Base-by-base conservation (phyloP, 2,113 vertebrate species). In the Thalassoma bifasciatum region DNA sequence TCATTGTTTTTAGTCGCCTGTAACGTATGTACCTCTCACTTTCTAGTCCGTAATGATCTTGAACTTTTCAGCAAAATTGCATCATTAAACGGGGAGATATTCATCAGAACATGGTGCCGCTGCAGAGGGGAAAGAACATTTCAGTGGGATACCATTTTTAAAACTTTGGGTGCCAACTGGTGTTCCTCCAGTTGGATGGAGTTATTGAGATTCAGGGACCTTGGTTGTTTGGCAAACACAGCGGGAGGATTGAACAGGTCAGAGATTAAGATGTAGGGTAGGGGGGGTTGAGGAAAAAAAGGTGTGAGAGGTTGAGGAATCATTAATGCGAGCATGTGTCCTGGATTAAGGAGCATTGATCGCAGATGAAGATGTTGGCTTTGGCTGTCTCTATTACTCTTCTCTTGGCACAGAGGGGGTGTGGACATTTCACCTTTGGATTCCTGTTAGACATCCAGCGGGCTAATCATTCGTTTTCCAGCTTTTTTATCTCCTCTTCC, bases 331-430 rank as follows among this genome's bases (percentile, higher is more conserved):
- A 26, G 61, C 38, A 10, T 63, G 84, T 60, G 42, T 86, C 77
- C 75, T 34, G 84, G 87, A 88, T 88, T 88, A 88, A 62, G 38
- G 64, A 49, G 40, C 54, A 87, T 92, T 78, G 85, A 91, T 88
- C 66, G 57, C 5, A 56, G 62, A 70, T 69, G 77, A 75, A 65
- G 62, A 72, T 66, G 80, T 72, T 69, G 76, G 80, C 75, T 85
- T 89, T 87, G 59, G 49, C 71, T 89, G 75, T 85, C 78, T 84
- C 77, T 68, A 56, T 85, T 86, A 65, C 64, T 85, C 75, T 77
- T 75, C 36, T 34, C 22, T 26, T n/a, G 40, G 1, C 22, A 42
- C 46, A 46, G 6, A 66, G 60, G 44, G 51, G 44, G 40, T 59
- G 38, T 64, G 76, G 51, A 65, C 67, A 26, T 50, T 78, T 84